These are phyloP conservation scores for Myripristis jacobus DNA, from an alignment of 2,797 vertebrate species.

Conservation along the genomic window DNA sequence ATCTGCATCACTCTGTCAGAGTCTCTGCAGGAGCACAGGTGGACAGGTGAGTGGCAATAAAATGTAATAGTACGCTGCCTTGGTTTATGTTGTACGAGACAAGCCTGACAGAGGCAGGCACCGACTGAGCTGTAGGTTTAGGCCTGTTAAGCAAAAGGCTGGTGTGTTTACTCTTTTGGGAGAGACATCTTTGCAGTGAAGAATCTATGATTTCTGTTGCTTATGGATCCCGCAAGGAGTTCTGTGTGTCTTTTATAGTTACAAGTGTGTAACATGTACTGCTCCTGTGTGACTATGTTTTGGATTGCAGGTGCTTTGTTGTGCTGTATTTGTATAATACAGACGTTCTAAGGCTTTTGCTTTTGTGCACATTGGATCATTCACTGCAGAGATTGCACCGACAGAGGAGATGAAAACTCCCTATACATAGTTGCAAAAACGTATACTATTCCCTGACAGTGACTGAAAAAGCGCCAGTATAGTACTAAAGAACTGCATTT, in stretches of 20 bases:
- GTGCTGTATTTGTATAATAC: no score
- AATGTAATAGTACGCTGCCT: neutral
- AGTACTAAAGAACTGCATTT: no score
- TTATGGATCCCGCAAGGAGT: neutral
- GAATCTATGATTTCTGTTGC: neutral
- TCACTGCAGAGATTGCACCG: no score
- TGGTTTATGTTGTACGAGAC: no score
- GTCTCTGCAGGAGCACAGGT: constrained; percentile 20
- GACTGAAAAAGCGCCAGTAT: neutral
- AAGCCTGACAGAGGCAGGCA: no score
- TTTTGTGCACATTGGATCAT: no score
- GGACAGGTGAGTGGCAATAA: constrained; percentile 40
- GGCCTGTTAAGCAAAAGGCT: no score
- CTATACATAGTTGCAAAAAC: no score
- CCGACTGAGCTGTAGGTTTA: neutral
- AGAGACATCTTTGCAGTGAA: neutral
- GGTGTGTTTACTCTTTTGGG: neutral
- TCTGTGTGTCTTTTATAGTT: neutral
- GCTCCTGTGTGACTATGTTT: neutral
- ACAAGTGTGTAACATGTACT: neutral
- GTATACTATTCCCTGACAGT: neutral
- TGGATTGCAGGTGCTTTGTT: neutral
- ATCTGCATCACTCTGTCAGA: constrained; percentile 27
- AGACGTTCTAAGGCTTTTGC: no score
- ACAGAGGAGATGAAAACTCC: no score